Conservation (phyloP, 2,113 vertebrate species). For the Campylomormyrus numenius region DNA sequence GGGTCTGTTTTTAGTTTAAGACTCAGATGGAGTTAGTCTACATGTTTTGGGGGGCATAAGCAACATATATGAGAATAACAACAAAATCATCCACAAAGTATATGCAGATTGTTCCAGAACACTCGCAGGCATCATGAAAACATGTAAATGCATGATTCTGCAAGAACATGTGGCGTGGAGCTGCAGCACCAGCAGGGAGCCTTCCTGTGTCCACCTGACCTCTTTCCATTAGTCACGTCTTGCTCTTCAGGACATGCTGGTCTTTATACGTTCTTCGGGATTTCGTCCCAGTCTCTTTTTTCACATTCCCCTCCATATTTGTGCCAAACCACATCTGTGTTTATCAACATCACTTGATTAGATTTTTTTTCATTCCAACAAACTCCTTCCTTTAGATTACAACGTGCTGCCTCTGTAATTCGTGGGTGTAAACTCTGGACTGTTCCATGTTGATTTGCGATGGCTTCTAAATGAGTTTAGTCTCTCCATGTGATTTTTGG, state of each 20-base stretch:
- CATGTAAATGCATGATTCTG: not conserved
- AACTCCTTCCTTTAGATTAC: not conserved
- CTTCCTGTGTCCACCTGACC: not conserved
- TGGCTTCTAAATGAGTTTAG: not conserved
- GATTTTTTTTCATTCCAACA: not conserved
- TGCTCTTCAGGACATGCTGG: not conserved
- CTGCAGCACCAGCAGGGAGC: not conserved
- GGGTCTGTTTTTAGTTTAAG: not conserved
- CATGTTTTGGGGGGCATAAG: not conserved
- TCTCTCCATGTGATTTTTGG: slow-evolving; percentile 2
- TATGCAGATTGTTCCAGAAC: not conserved
- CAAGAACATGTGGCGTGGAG: not conserved
- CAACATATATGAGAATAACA: not conserved
- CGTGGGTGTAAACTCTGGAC: not conserved
- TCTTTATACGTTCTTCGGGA: not conserved
- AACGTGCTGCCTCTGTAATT: not conserved
- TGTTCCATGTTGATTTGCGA: not conserved
- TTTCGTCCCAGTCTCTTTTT: not conserved
- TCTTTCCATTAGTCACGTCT: not conserved
- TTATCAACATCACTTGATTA: slow-evolving; percentile 9
- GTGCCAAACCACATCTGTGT: not conserved
- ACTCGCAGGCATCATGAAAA: not conserved
- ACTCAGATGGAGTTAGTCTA: not conserved
- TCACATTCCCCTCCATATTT: not conserved
- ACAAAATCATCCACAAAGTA: not conserved